Percentiles rank a stretch among this genome's conserved stretches.
Conservation (phyloP, 2,797 vertebrate genomes). For the Orestias chungarensis region DNA sequence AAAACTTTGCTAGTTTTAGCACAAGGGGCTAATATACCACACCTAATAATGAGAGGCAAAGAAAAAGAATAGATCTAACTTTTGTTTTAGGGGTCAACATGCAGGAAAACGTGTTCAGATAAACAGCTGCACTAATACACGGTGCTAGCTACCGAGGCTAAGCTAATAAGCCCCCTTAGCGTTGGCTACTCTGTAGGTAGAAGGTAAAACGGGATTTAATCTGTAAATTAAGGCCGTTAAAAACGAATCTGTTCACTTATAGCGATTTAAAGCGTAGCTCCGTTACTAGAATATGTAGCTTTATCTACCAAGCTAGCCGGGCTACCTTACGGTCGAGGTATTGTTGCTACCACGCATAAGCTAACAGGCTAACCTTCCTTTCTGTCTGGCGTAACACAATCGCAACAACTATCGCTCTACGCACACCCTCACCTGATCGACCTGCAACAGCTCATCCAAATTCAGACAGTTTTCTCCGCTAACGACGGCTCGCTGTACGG, state of each 20-base stretch:
- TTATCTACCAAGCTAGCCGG: background rate
- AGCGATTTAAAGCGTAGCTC: background rate
- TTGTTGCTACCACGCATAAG: conserved; percentile 29
- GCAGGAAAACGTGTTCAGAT: background rate
- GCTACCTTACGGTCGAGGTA: conserved; percentile 7
- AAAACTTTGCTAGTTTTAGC: conserved; percentile 12
- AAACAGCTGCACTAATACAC: background rate
- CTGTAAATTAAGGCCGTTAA: background rate
- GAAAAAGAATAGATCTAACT: background rate
- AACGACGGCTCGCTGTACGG: conserved; percentile 10
- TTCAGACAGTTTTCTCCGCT: background rate
- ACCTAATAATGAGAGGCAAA: background rate
- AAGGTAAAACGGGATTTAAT: background rate
- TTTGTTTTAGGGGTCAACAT: background rate
- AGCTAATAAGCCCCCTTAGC: conserved; percentile 16
- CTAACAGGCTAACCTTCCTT: conserved; percentile 30
- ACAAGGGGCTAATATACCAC: background rate
- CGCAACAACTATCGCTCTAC: background rate
- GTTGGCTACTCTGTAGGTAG: conserved; percentile 9
- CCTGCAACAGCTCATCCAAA: background rate
- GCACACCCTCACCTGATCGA: background rate
- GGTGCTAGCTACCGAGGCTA: background rate
- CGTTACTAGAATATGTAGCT: background rate
- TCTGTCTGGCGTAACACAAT: background rate
- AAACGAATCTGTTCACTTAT: conserved; percentile 28